Evolutionary conservation across 2,888 invertebrate genomes (phyloP).

Genomic region (Trachelus iudaicus): DNA sequence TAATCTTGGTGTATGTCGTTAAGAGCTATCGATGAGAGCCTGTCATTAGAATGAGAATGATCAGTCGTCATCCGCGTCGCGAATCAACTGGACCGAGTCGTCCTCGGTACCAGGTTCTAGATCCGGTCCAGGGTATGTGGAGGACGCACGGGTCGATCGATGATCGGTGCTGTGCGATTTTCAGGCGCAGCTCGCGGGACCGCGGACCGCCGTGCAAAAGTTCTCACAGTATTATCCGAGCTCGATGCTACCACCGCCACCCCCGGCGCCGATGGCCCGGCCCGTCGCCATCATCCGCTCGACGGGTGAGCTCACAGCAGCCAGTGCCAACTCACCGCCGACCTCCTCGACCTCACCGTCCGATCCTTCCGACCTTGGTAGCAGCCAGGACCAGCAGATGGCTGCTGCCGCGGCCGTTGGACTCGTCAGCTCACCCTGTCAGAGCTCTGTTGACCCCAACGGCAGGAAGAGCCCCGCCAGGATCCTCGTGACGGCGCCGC

Average conservation of each 20-base stretch:
- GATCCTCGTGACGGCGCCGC: constrained; percentile 67
- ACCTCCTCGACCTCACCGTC: constrained; percentile 67
- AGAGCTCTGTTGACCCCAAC: constrained; percentile 54
- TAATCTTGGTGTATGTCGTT: too few relatives aligned
- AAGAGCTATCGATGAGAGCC: too few relatives aligned
- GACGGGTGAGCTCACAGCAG: constrained; percentile 75
- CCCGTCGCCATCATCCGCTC: constrained; percentile 96
- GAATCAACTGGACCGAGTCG: background rate
- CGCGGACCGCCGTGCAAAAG: constrained; percentile 67
- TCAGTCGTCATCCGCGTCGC: background rate
- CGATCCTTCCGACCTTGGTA: constrained; percentile 61
- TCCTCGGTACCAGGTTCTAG: background rate
- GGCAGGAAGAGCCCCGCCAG: constrained; percentile 62
- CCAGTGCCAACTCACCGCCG: constrained; percentile 74
- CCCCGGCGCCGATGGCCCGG: constrained; percentile 94
- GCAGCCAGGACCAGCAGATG: constrained; percentile 44
- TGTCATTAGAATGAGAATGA: too few relatives aligned
- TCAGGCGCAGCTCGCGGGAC: constrained; percentile 68
- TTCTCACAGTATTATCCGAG: constrained; percentile 87
- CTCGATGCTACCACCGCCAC: constrained; percentile 94
- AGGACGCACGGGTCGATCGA: constrained; percentile 54
- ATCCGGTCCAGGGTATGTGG: constrained; percentile 48
- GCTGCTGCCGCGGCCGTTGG: constrained; percentile 63
- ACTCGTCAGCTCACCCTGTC: constrained; percentile 62
- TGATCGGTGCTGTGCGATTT: constrained; percentile 64